Conservation (phyloP, 2,113 vertebrate genomes). For the Tichodroma muraria region DNA sequence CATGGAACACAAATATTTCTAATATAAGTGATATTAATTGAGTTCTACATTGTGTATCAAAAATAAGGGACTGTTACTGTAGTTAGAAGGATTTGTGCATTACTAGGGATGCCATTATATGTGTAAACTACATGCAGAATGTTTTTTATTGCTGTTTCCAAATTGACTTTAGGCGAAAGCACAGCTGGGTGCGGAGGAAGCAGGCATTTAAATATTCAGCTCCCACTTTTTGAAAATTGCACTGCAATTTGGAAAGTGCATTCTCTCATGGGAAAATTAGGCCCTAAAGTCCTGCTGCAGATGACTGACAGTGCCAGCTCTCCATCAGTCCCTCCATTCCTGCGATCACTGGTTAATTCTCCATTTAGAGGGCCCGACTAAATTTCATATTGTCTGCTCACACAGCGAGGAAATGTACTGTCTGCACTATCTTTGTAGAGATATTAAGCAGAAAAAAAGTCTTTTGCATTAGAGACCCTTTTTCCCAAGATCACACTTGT, state of each 20-base stretch:
- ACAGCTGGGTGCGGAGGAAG: conserved; percentile 38
- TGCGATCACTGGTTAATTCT: conserved; percentile 57
- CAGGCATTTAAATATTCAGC: conserved; percentile 55
- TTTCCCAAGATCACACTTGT: neutral
- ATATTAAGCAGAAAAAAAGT: neutral
- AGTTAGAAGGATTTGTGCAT: neutral
- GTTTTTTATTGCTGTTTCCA: conserved; percentile 20
- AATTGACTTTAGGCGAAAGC: conserved; percentile 47
- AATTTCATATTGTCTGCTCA: conserved; percentile 52
- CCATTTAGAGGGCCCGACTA: conserved; percentile 42
- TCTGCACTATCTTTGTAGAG: neutral
- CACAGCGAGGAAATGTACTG: conserved; percentile 13
- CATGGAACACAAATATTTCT: neutral
- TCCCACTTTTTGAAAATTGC: conserved; percentile 64
- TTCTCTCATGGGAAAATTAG: conserved; percentile 62
- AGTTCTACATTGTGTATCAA: neutral
- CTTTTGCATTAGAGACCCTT: neutral
- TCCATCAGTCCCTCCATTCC: conserved; percentile 39
- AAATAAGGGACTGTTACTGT: neutral
- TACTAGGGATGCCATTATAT: conserved; percentile 8
- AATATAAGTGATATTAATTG: neutral
- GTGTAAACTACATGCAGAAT: conserved; percentile 22
- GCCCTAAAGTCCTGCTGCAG: conserved; percentile 62
- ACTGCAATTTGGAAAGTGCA: conserved; percentile 65
- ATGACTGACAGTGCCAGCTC: conserved; percentile 53